phyloP scores from a whole-genome alignment of 2,797 vertebrate genomes.

The Thalassophryne amazonica region DNA sequence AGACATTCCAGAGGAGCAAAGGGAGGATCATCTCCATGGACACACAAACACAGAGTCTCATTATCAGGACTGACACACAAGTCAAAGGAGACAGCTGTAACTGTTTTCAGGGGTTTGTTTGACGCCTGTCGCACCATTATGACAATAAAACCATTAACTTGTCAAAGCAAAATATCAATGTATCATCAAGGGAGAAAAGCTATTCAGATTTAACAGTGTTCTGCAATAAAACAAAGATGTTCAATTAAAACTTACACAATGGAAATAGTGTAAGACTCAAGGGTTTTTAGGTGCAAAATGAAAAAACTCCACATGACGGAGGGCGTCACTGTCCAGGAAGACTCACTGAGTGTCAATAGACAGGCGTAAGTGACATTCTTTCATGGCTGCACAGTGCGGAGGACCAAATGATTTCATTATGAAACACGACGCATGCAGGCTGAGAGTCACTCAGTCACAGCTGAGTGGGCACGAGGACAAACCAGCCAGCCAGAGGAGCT shows the following conservation, averaged over 20 bases:
- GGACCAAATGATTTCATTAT: constrained; percentile 77
- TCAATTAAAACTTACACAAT: neutral
- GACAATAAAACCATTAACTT: too few relatives aligned
- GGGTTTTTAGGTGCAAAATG: neutral
- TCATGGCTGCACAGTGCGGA: constrained; percentile 44
- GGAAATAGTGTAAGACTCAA: neutral
- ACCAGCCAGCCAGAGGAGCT: constrained; percentile 38
- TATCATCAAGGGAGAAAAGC: neutral
- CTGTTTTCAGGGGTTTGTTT: constrained; percentile 8
- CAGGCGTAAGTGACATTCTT: constrained; percentile 65
- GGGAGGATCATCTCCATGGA: constrained; percentile 72
- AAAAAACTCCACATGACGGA: neutral
- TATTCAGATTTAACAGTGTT: neutral
- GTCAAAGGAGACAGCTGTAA: constrained; percentile 64
- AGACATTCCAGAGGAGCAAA: constrained; percentile 74
- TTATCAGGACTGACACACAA: constrained; percentile 24
- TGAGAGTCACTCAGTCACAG: constrained; percentile 73
- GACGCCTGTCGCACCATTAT: constrained; percentile 8
- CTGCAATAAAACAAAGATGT: neutral
- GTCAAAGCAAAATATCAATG: neutral
- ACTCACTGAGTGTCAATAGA: constrained; percentile 33
- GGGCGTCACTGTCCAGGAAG: constrained; percentile 12
- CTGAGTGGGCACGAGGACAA: constrained; percentile 59
- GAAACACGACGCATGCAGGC: constrained; percentile 60
- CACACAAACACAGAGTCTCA: constrained; percentile 37